Evolutionary conservation across 1,140 invertebrate species (phyloP), one percentile per base, ranked within the genome.

Genomic region (Neelides sp.): DNA sequence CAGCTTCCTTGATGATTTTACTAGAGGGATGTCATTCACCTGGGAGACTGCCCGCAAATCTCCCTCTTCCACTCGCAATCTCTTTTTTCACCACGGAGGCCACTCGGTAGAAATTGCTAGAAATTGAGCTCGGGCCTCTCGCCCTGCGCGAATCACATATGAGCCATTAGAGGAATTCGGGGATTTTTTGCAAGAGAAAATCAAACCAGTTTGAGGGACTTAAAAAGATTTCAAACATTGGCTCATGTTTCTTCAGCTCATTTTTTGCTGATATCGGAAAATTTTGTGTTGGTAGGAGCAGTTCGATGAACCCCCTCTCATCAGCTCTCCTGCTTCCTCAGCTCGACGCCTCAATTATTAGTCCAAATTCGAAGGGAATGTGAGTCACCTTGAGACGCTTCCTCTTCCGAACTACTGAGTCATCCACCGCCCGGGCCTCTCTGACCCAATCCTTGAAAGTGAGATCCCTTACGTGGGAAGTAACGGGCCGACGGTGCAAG

Each of bases 181-280:
- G 41, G 22, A 44, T 23, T 51, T 51, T 51, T 51, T 51, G 28
- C n/a, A 32, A 7, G 28, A 7, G n/a, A 51, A 17, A 27, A 24
- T 37, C 23, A 54, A 54, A 54, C 52, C 52, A 43, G 52, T 54
- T 54, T 54, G 52, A 27, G 23, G 46, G 46, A 17, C 52, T 54
- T 37, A 44, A 54, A 54, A 54, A 49, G 46, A 48, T 17, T 48
- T 35, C 45, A 48, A 48, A 40, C 52, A 54, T 28, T 54, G 23
- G 32, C 50, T 34, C 36, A 51, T 45, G 34, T 27, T 28, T 34
- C 15, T 50, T 44, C 48, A 32, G 50, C 36, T n/a, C 46, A 55
- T 55, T 55, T 55, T 55, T 55, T 55, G 48, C 50, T 50, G 47
- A 55, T 55, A 55, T 55, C 48, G 42, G 48, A 50, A 55, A 55